Evolutionary conservation across 1,140 invertebrate genomes (phyloP), one percentile per base, ranked within the genome.

Genomic region (Drosophila truncata): DNA sequence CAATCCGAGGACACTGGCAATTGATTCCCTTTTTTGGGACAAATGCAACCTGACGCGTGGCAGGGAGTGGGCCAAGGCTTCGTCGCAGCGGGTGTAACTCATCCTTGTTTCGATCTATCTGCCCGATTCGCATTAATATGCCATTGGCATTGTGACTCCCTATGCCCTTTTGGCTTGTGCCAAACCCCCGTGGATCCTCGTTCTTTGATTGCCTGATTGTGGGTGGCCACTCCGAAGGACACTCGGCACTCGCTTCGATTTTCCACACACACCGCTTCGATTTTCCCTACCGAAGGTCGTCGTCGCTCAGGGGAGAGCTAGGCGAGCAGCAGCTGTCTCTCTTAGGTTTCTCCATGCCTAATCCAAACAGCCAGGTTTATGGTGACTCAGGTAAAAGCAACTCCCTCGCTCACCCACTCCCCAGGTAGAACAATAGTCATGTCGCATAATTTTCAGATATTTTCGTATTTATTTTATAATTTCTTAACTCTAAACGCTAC

Each of bases 181-280:
- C 83, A 82, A 50, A 67, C 83, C 37, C 83, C 60, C 66, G 63
- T 47, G 59, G 69, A 59, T 18, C 23, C 46, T 13, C 3, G 20
- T 33, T 25, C 29, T 29, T 42, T 39, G 16, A 9, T 29, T 20
- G 16, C 23, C 33, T 39, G 39, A 13, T 71, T 42, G 61, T 81
- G 78, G 82, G 78, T 71, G 82, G 79, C 63, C 70, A n/a, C 37
- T 29, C 29, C 61, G 82, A 86, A 86, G 82, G 82, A 61, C 79
- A 44, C 37, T 18, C 33, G 41, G 39, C 33, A 49, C 69, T 37
- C 52, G 47, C 39, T 74, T 35, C 58, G 60, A 73, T 73, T 73
- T 46, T 44, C 37, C 23, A 60, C 29, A 59, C 29, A 44, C 18
- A 4, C 33, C 11, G 2, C 27, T 29, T n/a, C n/a, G n/a, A 18